Base-by-base conservation (phyloP, 2,888 invertebrate genomes). In the Drosophila hamatofila region DNA sequence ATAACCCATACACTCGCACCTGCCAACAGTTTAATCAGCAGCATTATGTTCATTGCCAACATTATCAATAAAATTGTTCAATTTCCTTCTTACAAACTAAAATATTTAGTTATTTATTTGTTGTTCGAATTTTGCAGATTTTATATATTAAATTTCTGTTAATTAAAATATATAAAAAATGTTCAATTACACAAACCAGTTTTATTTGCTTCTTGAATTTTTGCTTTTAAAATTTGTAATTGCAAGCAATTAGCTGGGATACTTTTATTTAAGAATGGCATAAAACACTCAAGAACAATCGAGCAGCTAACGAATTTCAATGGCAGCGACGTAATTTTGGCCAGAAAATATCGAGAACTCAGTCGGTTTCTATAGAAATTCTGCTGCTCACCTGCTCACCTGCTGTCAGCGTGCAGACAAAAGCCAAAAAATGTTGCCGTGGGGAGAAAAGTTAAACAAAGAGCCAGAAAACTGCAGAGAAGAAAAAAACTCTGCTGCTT, bases 371-470 rank as follows among this genome's bases (percentile, higher is more conserved):
- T 16, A 64, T 35, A 41, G 46, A 73, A 68, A 41, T 59, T 58
- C 27, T 46, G 23, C 16, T n/a, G 11, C 25, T 46, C 37, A 51
- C 21, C 55, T 63, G 55, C 39, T 8, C 42, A 56, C 30, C 63
- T 55, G 56, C 37, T 37, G 30, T 30, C 30, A 16, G 1, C 6
- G 37, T 11, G 61, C 55, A 48, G 57, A 60, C 59, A 74, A 74
- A 39, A 42, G 48, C 56, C 68, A 39, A 65, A 51, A 58, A 64
- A 52, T 12, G n/a, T 14, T 42, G 46, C 16, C 16, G 14, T 30
- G 9, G 7, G 57, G 23, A 56, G 27, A 41, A 64, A 72, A 73
- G 52, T 73, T 59, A 59, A 72, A 64, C 67, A 67, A 80, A 65
- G 62, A 51, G 25, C 49, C 42, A 49, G 48, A 58, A 67, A 80